Base-by-base conservation (phyloP, 2,888 invertebrate genomes). In the Caenorhabditis afra region DNA sequence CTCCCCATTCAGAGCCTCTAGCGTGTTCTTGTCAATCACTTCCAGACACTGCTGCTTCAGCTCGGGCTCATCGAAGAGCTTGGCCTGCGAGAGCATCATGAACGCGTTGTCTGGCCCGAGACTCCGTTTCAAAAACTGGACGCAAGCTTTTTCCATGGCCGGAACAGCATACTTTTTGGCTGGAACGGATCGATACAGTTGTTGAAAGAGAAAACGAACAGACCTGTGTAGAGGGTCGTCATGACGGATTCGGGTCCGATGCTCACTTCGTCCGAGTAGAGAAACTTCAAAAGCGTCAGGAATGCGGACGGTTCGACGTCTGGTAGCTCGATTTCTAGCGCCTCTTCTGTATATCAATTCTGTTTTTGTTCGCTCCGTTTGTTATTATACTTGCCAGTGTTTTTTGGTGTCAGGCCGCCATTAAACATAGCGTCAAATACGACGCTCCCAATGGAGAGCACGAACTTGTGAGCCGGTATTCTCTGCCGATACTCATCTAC, bases 341-440 rank as follows among this genome's bases (percentile, higher is more conserved):
- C 80, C 57, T 81, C 84, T 68, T 66, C 74, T 67, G 50, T 16
- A 61, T 57, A 62, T 12, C 12, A 22, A 71, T 16, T 23, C 11
- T 14, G 20, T 18, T 23, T 10, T 41, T 10, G 41, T 44, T 35
- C 23, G n/a, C n/a, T n/a, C n/a, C n/a, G n/a, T n/a, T 12, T 22
- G 8, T 41, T 29, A 2, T 23, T 23, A 39, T 23, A 7, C 11
- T 37, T 39, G 70, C 70, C 75, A 41, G 67, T 62, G 55, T 74
- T 79, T 10, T 79, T 65, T 1, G 83, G 84, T 14, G 86, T 82
- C 2, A 85, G 59, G 14, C 94, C 93, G 37, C 95, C 94, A 89
- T 94, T 94, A 88, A 95, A 95, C 94, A 95, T 94, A 8, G 94
- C 94, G 91, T 95, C 95, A 90, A 95, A 95, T 1, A 95, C 95